A percentile compares a stretch with the other conserved stretches of the same genome.
These are phyloP conservation scores for Drymonia ruficornis DNA, from an alignment of 2,888 invertebrate genomes.

Conservation along the genomic window DNA sequence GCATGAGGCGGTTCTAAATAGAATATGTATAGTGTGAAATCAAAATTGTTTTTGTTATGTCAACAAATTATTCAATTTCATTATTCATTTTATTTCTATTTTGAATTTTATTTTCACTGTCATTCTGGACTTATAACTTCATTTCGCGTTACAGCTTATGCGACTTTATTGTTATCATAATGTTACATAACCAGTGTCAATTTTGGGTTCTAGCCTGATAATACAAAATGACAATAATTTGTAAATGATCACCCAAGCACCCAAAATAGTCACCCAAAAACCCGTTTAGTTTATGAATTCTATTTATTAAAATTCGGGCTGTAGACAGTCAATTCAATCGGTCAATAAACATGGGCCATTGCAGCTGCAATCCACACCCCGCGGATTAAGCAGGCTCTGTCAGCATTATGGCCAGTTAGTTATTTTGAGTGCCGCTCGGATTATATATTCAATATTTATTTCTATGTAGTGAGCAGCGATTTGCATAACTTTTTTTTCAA, in stretches of 20 bases:
- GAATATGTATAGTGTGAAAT: background rate
- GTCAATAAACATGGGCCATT: constrained; percentile 35
- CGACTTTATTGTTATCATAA: no score
- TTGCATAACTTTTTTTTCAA: constrained; percentile 15
- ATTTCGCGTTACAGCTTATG: no score
- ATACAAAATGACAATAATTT: no score
- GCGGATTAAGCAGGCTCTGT: constrained; percentile 37
- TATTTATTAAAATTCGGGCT: no score
- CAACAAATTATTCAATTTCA: background rate
- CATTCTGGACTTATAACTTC: no score
- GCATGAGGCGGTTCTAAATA: constrained; percentile 10
- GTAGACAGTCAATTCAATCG: constrained; percentile 27
- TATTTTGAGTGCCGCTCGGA: constrained; percentile 40
- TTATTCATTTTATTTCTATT: background rate
- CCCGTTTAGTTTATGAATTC: no score
- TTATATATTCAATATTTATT: constrained; percentile 34
- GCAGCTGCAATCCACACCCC: constrained; percentile 31
- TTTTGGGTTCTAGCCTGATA: no score
- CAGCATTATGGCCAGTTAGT: constrained; percentile 37
- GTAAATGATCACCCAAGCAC: no score
- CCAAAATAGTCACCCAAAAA: no score
- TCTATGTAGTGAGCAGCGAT: constrained; percentile 24
- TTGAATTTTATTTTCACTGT: no score
- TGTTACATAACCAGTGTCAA: no score
- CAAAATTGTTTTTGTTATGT: background rate